Percentiles rank a stretch among this genome's conserved stretches.
Conservation (phyloP, 1,140 invertebrate species). For the Dinoponera quadriceps region DNA sequence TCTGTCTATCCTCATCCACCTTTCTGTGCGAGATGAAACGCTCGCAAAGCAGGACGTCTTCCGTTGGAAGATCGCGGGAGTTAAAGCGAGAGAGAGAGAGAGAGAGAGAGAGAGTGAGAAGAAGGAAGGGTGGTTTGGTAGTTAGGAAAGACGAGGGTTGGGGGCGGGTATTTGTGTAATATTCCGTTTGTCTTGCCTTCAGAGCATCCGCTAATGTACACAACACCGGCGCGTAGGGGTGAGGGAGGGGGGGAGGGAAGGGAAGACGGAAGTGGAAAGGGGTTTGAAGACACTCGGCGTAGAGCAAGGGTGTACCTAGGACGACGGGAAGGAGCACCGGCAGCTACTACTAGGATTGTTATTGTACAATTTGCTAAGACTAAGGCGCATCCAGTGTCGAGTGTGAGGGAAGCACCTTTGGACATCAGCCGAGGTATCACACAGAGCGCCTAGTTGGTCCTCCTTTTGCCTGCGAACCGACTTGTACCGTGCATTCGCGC, state of each 20-base stretch:
- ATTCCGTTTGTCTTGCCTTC: constrained; percentile 86
- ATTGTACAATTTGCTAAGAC: constrained; percentile 86
- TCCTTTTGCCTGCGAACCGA: constrained; percentile 73
- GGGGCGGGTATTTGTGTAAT: constrained; percentile 85
- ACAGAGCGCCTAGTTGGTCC: constrained; percentile 72
- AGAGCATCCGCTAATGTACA: constrained; percentile 85
- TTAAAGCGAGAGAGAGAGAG: background rate
- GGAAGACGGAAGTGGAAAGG: constrained; percentile 13
- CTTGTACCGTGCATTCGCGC: constrained; percentile 61
- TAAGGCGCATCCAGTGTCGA: constrained; percentile 73
- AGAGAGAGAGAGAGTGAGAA: constrained; percentile 18
- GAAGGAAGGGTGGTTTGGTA: constrained; percentile 56
- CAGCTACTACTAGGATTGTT: constrained; percentile 84
- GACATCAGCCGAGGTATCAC: constrained; percentile 84
- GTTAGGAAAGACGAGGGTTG: constrained; percentile 68
- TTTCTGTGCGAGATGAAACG: constrained; percentile 31
- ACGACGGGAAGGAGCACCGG: constrained; percentile 75
- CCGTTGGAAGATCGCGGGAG: constrained; percentile 39
- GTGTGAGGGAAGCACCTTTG: constrained; percentile 84
- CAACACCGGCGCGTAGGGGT: constrained; percentile 76
- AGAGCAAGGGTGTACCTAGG: constrained; percentile 60
- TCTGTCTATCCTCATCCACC: constrained; percentile 23
- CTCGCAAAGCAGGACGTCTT: constrained; percentile 37
- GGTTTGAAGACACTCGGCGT: constrained; percentile 67
- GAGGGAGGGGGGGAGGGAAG: background rate